Evolutionary conservation across 23 tunicate species (phyloP), one percentile per base, ranked within the genome.

Genomic region (Corella eumyota): DNA sequence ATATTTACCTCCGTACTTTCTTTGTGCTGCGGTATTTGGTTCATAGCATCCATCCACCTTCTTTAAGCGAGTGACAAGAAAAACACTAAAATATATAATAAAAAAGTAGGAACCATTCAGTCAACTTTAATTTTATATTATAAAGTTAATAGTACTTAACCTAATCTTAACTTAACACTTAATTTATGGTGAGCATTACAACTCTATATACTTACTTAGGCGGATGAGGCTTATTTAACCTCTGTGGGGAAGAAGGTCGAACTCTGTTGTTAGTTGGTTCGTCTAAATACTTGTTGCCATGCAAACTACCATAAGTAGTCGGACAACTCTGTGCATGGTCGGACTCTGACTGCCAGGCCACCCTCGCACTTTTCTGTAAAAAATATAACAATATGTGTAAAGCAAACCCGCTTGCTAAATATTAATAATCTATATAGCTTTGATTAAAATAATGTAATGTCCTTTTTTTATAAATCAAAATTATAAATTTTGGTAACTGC

Each of bases 171-270:
- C n/a, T n/a, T n/a, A n/a, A n/a, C n/a, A n/a, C n/a, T n/a, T n/a
- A n/a, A n/a, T n/a, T n/a, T n/a, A n/a, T n/a, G n/a, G n/a, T n/a
- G n/a, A n/a, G n/a, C n/a, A n/a, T n/a, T n/a, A n/a, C 48, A 40
- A 40, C 11, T 15, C 11, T 15, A 11, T 40, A 40, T 2, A 33
- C 77, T 45, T 58, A 88, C 96, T 60, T 71, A 27, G 85, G 81
- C 0, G 96, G 96, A 48, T 88, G 96, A 3, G 96, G 96, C 36
- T 73, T 88, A 62, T 88, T 79, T 46, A 51, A 29, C 48, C 96
- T 50, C 7, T 37, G 50, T 44, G 68, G 68, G 9, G 96, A 88
- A 5, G 88, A 79, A n/a, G 96, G 96, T 34, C 96, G 35, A 15
- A 73, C 72, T 27, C 81, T 25, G 1, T 34, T 36, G 23, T 55